These are phyloP conservation scores for Thyatira batis DNA, from an alignment of 2,888 invertebrate species.

Conservation along the genomic window DNA sequence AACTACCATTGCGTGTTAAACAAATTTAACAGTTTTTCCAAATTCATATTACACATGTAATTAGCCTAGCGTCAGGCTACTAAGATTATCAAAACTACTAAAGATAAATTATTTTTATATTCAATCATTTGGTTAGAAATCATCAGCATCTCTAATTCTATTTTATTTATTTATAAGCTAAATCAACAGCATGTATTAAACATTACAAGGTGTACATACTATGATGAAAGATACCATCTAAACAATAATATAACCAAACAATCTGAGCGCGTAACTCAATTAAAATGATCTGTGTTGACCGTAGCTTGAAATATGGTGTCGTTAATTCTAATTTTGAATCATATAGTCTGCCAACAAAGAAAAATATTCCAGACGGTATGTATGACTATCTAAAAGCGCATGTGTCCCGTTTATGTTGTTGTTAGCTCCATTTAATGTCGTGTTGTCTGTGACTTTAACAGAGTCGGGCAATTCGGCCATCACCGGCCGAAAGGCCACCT, in stretches of 20 bases:
- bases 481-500: conserved; percentile 24
- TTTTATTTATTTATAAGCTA: too few species aligned
- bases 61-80: too few species aligned
- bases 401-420: neutral
- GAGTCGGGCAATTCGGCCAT: conserved; percentile 2
- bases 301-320: neutral
- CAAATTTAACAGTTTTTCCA: too few species aligned
- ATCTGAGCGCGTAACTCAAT: neutral
- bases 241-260: neutral
- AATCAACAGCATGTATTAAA: too few species aligned
- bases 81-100: too few species aligned
- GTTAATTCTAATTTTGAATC: neutral
- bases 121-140: too few species aligned
- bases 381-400: neutral
- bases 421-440: conserved; percentile 1
- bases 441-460: neutral
- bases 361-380: neutral
- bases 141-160: too few species aligned
- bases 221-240: neutral
- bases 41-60: too few species aligned
- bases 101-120: too few species aligned
- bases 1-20: too few species aligned
- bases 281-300: neutral
- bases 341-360: neutral
- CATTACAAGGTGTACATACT: too few species aligned